Conservation (phyloP, 2,113 vertebrate species). For the Osmerus mordax region DNA sequence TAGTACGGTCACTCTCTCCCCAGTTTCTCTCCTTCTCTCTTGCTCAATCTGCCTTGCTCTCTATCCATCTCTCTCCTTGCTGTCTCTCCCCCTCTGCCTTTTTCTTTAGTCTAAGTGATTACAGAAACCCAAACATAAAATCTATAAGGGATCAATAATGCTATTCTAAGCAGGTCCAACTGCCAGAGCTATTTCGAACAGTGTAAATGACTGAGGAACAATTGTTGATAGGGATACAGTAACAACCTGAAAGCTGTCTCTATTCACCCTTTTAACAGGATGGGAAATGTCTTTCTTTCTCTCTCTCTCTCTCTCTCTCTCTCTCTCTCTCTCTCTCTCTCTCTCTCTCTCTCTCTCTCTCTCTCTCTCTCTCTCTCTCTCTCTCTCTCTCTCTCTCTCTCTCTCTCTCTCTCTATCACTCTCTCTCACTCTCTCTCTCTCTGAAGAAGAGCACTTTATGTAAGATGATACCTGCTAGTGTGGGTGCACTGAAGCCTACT, state of each 20-base stretch:
- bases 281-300: background rate
- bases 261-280: too few species aligned
- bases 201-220: too few species aligned
- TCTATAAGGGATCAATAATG: too few species aligned
- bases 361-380: background rate
- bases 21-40: too few species aligned
- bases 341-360: background rate
- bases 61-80: too few species aligned
- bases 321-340: background rate
- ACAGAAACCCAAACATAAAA: background rate
- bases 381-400: background rate
- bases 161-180: too few species aligned
- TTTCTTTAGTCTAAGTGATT: background rate
- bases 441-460: background rate
- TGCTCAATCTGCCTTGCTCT: too few species aligned
- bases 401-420: background rate
- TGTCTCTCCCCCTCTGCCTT: constrained; percentile 13
- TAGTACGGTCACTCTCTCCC: background rate
- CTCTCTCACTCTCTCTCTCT: background rate
- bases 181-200: too few species aligned
- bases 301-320: background rate
- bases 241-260: too few species aligned
- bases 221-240: too few species aligned
- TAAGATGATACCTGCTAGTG: too few species aligned
- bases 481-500: too few species aligned